These are phyloP conservation scores for Actenoides lindsayi DNA, from an alignment of 2,113 vertebrate species.

Conservation along the genomic window DNA sequence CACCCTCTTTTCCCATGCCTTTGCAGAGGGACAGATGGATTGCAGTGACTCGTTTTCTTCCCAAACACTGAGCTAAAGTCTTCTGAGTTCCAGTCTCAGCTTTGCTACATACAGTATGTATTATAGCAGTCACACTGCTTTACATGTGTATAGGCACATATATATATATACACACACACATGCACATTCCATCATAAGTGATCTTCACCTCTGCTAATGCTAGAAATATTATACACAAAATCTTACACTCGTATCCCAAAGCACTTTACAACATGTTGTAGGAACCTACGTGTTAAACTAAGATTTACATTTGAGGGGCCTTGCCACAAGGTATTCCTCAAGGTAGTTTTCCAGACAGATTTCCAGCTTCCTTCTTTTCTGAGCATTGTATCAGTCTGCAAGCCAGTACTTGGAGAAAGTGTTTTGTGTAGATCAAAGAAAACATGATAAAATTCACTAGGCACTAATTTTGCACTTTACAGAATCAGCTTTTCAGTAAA, in stretches of 20 bases:
- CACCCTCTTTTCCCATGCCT: not conserved
- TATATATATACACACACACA: no score
- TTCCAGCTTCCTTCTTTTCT: not conserved
- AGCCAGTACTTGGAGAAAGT: not conserved
- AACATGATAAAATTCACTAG: not conserved
- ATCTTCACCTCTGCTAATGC: not conserved
- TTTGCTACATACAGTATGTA: not conserved
- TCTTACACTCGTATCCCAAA: not conserved
- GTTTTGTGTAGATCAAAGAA: not conserved
- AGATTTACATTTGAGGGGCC: accelerated
- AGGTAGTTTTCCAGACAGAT: not conserved
- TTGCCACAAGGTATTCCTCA: not conserved
- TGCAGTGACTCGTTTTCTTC: not conserved
- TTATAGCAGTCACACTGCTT: not conserved
- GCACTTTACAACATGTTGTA: not conserved
- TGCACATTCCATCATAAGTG: not conserved
- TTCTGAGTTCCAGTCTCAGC: not conserved
- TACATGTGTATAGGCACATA: not conserved
- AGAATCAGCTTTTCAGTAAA: not conserved
- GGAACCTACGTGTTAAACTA: not conserved
- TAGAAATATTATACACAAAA: not conserved
- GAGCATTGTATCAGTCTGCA: not conserved
- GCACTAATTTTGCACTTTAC: not conserved
- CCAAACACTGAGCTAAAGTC: not conserved
- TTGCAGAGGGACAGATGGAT: not conserved